A percentile compares a stretch with the other conserved stretches of the same genome.
These are phyloP conservation scores for Himalopsyche phryganea DNA, from an alignment of 1,140 invertebrate species.

Conservation along the genomic window DNA sequence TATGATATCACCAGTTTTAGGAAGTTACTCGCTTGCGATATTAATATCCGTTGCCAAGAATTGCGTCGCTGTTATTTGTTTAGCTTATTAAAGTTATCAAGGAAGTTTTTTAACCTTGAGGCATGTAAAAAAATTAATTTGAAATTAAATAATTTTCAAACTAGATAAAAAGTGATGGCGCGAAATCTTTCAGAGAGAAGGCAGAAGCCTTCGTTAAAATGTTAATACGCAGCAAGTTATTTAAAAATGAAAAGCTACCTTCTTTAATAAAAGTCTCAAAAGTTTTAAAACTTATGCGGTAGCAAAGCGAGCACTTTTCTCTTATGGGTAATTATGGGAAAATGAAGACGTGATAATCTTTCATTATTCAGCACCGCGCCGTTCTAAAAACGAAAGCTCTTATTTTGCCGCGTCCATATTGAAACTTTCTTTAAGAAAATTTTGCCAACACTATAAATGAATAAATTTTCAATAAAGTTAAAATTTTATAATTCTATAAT, in stretches of 20 bases:
- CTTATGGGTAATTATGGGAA: conserved; percentile 20
- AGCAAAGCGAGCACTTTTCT: conserved; percentile 3
- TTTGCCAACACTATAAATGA: background rate
- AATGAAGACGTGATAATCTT: conserved; percentile 26
- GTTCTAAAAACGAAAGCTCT: conserved; percentile 6
- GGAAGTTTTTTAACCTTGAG: too few species aligned
- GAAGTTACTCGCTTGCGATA: too few species aligned
- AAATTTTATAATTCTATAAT: background rate
- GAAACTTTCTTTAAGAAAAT: background rate
- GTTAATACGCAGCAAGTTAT: background rate
- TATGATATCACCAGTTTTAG: too few species aligned
- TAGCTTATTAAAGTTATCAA: too few species aligned
- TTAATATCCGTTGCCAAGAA: too few species aligned
- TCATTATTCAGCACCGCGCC: conserved; percentile 18
- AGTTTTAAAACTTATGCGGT: conserved; percentile 11
- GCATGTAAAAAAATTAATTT: too few species aligned
- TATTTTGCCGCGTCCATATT: background rate
- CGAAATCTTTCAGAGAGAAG: too few species aligned
- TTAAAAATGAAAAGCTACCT: conserved; percentile 5
- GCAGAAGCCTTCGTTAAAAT: background rate
- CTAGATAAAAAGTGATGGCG: too few species aligned
- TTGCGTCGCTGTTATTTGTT: too few species aligned
- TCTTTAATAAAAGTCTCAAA: conserved; percentile 22
- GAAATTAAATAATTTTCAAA: too few species aligned
- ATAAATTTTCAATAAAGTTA: background rate